Evolutionary conservation across 2,888 invertebrate genomes (phyloP).

Genomic region (Himalopsyche tibetana): DNA sequence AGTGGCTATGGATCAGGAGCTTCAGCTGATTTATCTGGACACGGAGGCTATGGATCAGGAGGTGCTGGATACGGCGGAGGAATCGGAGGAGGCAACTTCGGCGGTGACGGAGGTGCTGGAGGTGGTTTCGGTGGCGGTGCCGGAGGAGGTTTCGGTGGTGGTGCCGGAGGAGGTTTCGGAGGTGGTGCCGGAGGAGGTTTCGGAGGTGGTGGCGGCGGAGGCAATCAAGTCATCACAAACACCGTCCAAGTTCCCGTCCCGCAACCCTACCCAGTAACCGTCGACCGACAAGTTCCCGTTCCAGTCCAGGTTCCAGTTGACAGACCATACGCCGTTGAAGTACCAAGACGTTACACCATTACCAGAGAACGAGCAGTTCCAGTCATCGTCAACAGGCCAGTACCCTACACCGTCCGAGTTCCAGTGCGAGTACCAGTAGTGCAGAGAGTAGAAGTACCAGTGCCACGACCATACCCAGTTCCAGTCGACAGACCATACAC

Average conservation of each 20-base stretch:
- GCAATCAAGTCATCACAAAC: constrained; percentile 69
- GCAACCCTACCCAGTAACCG: constrained; percentile 76
- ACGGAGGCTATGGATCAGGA: constrained; percentile 36
- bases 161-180: constrained; percentile 25
- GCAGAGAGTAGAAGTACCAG: constrained; percentile 62
- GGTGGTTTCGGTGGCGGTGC: background rate
- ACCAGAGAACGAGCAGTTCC: constrained; percentile 60
- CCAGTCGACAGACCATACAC: constrained; percentile 75
- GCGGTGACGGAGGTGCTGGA: constrained; percentile 9
- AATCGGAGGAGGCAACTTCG: background rate
- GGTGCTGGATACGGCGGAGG: constrained; percentile 10
- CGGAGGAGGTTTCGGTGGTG: constrained; percentile 28
- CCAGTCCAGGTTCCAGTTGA: constrained; percentile 75
- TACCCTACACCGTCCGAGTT: constrained; percentile 62
- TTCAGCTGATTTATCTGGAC: constrained; percentile 3
- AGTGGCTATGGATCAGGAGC: background rate
- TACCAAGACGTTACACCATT: constrained; percentile 68
- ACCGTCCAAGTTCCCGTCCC: constrained; percentile 76
- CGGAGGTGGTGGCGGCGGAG: constrained; percentile 46
- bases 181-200: constrained; percentile 38
- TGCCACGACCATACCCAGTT: constrained; percentile 73
- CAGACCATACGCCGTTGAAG: constrained; percentile 76
- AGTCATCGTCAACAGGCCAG: constrained; percentile 60
- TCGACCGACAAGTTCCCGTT: constrained; percentile 74
- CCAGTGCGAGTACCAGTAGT: constrained; percentile 61